Conservation (phyloP, 2,797 vertebrate species). For the Lepilemur septentrionalis region DNA sequence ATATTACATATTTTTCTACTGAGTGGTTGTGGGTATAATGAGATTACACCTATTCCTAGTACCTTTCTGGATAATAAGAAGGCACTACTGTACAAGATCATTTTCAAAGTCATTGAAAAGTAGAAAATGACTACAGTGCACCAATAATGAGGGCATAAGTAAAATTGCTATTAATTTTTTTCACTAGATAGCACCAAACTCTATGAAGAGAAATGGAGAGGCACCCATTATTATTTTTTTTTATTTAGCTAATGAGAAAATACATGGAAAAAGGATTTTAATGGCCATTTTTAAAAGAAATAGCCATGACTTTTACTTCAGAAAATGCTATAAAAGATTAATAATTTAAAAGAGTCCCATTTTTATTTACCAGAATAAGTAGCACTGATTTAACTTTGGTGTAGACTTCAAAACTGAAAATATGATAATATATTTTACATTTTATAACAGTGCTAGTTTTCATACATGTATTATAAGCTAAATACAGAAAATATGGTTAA, state of each 20-base stretch:
- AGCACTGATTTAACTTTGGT: not conserved
- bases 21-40: constrained; percentile 65
- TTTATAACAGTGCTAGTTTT: not conserved
- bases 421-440: not conserved
- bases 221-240: not conserved
- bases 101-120: constrained; percentile 77
- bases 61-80: constrained; percentile 60
- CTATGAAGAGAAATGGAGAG: constrained; percentile 3
- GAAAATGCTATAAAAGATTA: constrained; percentile 40
- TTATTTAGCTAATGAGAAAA: constrained; percentile 62
- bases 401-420: not conserved
- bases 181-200: constrained; percentile 6
- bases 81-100: constrained; percentile 41
- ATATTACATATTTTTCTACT: constrained; percentile 74
- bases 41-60: constrained; percentile 74
- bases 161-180: constrained; percentile 46
- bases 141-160: constrained; percentile 58
- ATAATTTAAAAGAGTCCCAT: constrained; percentile 13
- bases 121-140: constrained; percentile 47
- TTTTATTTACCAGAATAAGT: constrained; percentile 37
- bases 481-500: not conserved
- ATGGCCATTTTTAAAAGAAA: constrained; percentile 20
- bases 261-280: not conserved
- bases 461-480: not conserved
- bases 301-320: constrained; percentile 24